Base-by-base conservation (phyloP, 1,140 invertebrate species). In the Pentalonia nigronervosa region DNA sequence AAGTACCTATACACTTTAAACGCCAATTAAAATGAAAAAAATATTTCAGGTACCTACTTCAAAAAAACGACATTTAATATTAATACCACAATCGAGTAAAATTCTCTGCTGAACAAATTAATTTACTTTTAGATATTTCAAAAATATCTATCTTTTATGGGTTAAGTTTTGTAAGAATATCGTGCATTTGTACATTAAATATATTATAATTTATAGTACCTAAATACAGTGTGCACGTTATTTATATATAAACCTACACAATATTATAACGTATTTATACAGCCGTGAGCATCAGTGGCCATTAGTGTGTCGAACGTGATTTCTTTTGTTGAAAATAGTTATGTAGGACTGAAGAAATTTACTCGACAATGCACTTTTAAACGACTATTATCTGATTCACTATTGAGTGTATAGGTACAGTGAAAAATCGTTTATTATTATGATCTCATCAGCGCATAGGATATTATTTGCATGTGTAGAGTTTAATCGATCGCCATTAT, bases 301-400 rank as follows among this genome's bases (percentile, higher is more conserved):
- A 90, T 90, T 90, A 90, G 17, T 14, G 53, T 88, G 87, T 88
- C 47, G 47, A 88, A 21, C 23, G 88, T 56, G 48, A 56, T 90
- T 56, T 56, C 50, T 53, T 90, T 90, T 90, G 50, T 90, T 90
- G 36, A 30, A 90, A 90, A 60, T 30, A 45, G 25, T 53, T 53
- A 60, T 60, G 36, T 90, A 60, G 23, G 34, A n/a, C 56, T 47
- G 89, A 45, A 90, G 53, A 60, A 90, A 90, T 90, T 17, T 60
- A 25, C 56, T 90, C 89, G 25, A 45, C n/a, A 89, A 56, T 89
- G 88, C 50, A 89, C 89, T 90, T 90, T 67, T 90, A 90, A 48
- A 45, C 56, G n/a, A 67, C 53, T 25, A 36, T 25, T 41, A 88
- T 48, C 53, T 36, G 56, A 67, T 45, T 11, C 56, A 45, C 14